Conservation (phyloP, 1,140 invertebrate species). For the Drosophila littoralis region DNA sequence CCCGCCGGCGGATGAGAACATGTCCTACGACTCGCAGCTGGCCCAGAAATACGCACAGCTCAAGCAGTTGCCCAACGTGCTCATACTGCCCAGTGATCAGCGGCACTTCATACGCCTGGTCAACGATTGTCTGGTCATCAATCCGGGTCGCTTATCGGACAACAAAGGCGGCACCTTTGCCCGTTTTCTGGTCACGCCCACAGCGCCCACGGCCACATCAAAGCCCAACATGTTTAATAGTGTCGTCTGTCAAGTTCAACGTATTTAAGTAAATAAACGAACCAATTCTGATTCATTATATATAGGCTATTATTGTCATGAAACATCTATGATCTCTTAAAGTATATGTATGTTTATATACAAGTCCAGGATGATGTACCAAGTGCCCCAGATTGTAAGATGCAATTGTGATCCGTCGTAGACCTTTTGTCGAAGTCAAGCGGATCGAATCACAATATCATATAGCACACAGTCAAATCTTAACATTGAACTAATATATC, state of each 20-base stretch:
- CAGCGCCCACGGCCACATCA: slow-evolving; percentile 46
- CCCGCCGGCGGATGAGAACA: slow-evolving; percentile 88
- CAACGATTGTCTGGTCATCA: slow-evolving; percentile 91
- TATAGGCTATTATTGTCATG: background rate
- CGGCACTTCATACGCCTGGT: slow-evolving; percentile 89
- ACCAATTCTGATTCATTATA: background rate
- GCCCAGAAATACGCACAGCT: slow-evolving; percentile 89
- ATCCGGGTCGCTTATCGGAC: slow-evolving; percentile 92
- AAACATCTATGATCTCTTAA: no score
- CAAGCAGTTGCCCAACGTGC: slow-evolving; percentile 90
- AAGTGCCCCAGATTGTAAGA: no score
- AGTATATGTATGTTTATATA: slow-evolving; percentile 3
- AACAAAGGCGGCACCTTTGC: slow-evolving; percentile 87
- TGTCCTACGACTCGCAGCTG: slow-evolving; percentile 88
- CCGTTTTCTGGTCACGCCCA: slow-evolving; percentile 81
- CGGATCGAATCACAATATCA: no score
- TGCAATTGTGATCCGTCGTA: no score
- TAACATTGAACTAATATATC: no score
- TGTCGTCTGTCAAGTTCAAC: slow-evolving; percentile 73
- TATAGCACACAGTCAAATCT: no score
- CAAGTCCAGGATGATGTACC: background rate
- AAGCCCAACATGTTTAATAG: slow-evolving; percentile 72
- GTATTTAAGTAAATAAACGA: slow-evolving; percentile 41
- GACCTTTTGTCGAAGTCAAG: no score
- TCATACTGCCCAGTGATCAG: slow-evolving; percentile 94